Base-by-base conservation (phyloP, 2,888 invertebrate species). In the Ormyrus labotus region DNA sequence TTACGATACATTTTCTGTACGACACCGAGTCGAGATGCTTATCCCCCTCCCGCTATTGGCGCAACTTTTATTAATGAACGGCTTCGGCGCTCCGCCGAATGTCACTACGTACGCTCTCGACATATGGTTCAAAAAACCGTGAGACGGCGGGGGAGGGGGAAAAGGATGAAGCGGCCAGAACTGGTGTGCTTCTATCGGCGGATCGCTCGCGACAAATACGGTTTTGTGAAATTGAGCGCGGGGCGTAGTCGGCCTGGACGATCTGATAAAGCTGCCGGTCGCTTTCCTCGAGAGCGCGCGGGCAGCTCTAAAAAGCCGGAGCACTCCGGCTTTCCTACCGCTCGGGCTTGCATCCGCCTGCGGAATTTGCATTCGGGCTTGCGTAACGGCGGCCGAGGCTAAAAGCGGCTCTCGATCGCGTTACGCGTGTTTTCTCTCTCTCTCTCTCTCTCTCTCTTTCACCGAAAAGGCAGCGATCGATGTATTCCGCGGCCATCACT, bases 311-410 rank as follows among this genome's bases (percentile, higher is more conserved):
- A 51, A 57, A 48, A 65, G 45, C n/a, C 45, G 53, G 64, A 34
- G 34, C 34, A 50, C 13, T 50, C 65, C 65, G 34, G 50, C 67
- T 67, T 67, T 74, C 65, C 65, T 65, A n/a, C 51, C 50, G 61
- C 11, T 57, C 11, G 34, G 72, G 55, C 63, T 53, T 64, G 55
- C 64, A 70, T 77, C 63, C 65, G 69, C 58, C 70, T 82, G 63
- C 51, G 84, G 83, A 84, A 86, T 86, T 86, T 87, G 85, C 86
- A 86, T 87, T 87, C 85, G 85, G 85, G 45, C 82, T 87, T 87
- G 85, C 84, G 87, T 84, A 87, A 87, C 78, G 73, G 19, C 34
- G 34, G 34, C 34, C 34, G 19, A 60, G 65, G 51, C 78, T 53
- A 51, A 51, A 60, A 50, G 69, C 57, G 61, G 65, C 60, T 8